A percentile compares a stretch with the other conserved stretches of the same genome.
These are phyloP conservation scores for Listronotus bonariensis DNA, from an alignment of 1,140 invertebrate species.

Conservation along the genomic window DNA sequence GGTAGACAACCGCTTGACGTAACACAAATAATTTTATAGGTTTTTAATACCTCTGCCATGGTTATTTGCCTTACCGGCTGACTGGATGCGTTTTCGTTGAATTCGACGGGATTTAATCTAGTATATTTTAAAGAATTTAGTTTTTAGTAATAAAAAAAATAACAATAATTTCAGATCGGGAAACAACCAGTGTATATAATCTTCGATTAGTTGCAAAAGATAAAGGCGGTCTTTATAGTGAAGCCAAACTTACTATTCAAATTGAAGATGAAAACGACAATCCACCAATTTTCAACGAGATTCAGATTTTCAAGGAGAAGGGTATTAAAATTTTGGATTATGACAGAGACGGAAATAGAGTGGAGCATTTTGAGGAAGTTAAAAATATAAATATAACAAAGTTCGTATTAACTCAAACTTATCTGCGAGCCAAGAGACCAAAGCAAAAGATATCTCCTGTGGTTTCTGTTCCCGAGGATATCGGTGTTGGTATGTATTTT, in stretches of 20 bases:
- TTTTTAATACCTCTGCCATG: too few species aligned
- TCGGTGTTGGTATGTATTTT: slow-evolving; percentile 62
- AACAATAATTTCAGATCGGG: slow-evolving; percentile 62
- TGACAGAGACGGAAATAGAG: slow-evolving; percentile 57
- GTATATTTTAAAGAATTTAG: too few species aligned
- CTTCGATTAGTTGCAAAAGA: slow-evolving; percentile 77
- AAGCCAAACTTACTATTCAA: slow-evolving; percentile 70
- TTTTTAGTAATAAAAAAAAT: too few species aligned
- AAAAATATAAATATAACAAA: slow-evolving; percentile 50
- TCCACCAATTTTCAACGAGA: slow-evolving; percentile 69
- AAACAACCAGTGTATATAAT: slow-evolving; percentile 70
- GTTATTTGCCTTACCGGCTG: too few species aligned
- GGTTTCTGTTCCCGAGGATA: slow-evolving; percentile 77
- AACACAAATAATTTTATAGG: too few species aligned
- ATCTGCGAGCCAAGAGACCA: slow-evolving; percentile 37
- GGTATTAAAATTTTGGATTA: slow-evolving; percentile 68
- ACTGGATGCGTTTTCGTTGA: too few species aligned
- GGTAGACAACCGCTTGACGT: too few species aligned
- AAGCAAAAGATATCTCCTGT: slow-evolving; percentile 59
- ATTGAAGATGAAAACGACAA: slow-evolving; percentile 87
- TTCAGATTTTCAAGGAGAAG: slow-evolving; percentile 68
- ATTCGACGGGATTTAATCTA: too few species aligned
- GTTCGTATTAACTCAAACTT: slow-evolving; percentile 51
- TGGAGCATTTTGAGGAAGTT: slow-evolving; percentile 58
- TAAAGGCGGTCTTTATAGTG: slow-evolving; percentile 72